Conservation (phyloP, 2,888 invertebrate species). For the Drosophila rubida region DNA sequence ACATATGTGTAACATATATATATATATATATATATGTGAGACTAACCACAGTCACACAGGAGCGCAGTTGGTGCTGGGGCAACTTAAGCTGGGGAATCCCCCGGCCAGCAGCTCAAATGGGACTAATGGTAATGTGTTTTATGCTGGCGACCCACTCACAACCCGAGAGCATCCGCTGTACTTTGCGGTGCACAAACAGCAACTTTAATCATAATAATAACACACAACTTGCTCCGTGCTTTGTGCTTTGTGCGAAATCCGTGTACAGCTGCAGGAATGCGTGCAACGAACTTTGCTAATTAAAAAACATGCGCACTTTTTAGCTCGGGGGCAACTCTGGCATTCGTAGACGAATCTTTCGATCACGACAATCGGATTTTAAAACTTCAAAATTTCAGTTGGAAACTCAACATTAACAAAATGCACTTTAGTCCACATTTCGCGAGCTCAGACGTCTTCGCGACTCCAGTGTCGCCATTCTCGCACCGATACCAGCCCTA, state of each 20-base stretch:
- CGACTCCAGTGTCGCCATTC: neutral
- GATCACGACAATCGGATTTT: neutral
- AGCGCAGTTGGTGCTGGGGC: slow-evolving; percentile 1
- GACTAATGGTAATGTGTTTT: slow-evolving; percentile 68
- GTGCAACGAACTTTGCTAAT: slow-evolving; percentile 2
- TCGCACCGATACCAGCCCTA: neutral
- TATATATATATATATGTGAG: slow-evolving; percentile 10
- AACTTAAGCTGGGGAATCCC: slow-evolving; percentile 37
- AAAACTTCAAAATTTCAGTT: slow-evolving; percentile 12
- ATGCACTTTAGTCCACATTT: slow-evolving; percentile 12
- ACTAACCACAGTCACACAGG: slow-evolving; percentile 38
- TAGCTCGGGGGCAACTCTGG: neutral
- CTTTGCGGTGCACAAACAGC: slow-evolving; percentile 26
- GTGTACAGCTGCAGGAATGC: slow-evolving; percentile 17
- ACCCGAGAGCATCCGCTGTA: neutral
- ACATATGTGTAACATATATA: slow-evolving; percentile 48
- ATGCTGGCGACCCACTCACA: slow-evolving; percentile 13
- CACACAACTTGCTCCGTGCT: slow-evolving; percentile 42
- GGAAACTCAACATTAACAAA: slow-evolving; percentile 5
- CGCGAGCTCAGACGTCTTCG: neutral
- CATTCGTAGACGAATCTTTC: neutral
- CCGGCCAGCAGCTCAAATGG: slow-evolving; percentile 12
- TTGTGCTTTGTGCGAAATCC: slow-evolving; percentile 61
- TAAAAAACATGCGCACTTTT: neutral
- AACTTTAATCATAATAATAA: slow-evolving; percentile 77